A percentile compares a stretch with the other conserved stretches of the same genome.
These are phyloP conservation scores for Ganaspis brasiliensis DNA, from an alignment of 2,888 invertebrate species.

Conservation along the genomic window DNA sequence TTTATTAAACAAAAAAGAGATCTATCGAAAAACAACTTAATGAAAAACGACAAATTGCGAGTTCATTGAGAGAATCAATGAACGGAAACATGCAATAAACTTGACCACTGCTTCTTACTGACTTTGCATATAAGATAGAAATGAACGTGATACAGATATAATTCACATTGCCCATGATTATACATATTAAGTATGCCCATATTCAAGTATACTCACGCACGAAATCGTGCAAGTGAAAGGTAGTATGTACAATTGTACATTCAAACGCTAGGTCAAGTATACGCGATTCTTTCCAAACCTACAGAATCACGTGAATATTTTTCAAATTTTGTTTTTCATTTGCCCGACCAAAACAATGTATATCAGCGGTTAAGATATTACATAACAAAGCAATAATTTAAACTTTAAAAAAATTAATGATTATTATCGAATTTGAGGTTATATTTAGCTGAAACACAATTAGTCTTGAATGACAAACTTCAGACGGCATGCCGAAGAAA, in stretches of 20 bases:
- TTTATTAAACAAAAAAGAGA: neutral
- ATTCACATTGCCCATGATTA: slow-evolving; percentile 1
- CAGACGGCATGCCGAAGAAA: no score
- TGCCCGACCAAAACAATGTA: slow-evolving; percentile 48
- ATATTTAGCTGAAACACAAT: no score
- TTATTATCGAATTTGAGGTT: no score
- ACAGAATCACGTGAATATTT: slow-evolving; percentile 46
- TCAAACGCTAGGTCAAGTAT: slow-evolving; percentile 66
- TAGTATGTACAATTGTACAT: no score
- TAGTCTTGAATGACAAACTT: no score
- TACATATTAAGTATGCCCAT: slow-evolving; percentile 25
- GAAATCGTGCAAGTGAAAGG: slow-evolving; percentile 62
- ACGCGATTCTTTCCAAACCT: slow-evolving; percentile 45
- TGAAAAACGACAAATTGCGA: neutral
- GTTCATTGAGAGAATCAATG: slow-evolving; percentile 36
- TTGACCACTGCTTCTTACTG: slow-evolving; percentile 36
- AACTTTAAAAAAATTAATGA: no score
- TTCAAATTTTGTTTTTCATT: slow-evolving; percentile 46
- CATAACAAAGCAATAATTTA: no score
- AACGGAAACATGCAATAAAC: slow-evolving; percentile 37
- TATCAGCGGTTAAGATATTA: no score
- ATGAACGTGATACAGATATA: slow-evolving; percentile 34
- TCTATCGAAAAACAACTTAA: neutral
- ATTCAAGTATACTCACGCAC: slow-evolving; percentile 37
- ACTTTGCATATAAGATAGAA: slow-evolving; percentile 25